Evolutionary conservation across 1,140 invertebrate genomes (phyloP), one percentile per base, ranked within the genome.

Genomic region (Spodoptera litura): DNA sequence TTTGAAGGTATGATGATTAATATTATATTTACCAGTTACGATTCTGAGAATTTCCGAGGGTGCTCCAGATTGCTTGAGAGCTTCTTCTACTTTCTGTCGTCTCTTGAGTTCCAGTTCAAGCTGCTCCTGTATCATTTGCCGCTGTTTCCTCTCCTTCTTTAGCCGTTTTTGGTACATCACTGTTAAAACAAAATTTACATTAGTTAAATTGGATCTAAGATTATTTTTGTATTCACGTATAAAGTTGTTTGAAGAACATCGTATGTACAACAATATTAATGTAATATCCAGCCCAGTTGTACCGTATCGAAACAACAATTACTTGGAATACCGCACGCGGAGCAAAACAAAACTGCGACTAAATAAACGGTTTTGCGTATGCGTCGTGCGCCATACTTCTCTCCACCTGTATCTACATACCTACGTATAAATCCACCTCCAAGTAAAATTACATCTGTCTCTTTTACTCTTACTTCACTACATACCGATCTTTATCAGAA

Each of bases 101-200:
- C 97, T 96, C 89, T 98, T 98, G 80, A 97, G 95, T 92, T 98
- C 97, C 74, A 96, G 87, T 74, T 98, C 97, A 74, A 98, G 91
- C 84, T 98, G 97, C 80, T 98, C 97, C 87, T 98, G 98, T 35
- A 98, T 95, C 80, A 97, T 96, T 85, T 97, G 96, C 82, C 98
- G 96, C 35, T 96, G 96, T 89, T 97, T 97, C 82, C 97, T 96
- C 91, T 98, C 98, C 87, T 98, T 97, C 94, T 98, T 97, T 90
- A 98, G 95, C 52, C 98, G 96, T 88, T 98, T 98, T 90, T 98
- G 97, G 91, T 98, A 97, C 81, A 97, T 95, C 76, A 97, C 98
- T 98, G 96, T 8, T 95, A 96, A 88, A 86, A 92, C 95, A 92
- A 88, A 86, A 84, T 9, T 6, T 4, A 13, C 1, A 12, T 31